These are phyloP conservation scores for Mimumesa dahlbomi DNA, from an alignment of 2,888 invertebrate species.

Conservation along the genomic window DNA sequence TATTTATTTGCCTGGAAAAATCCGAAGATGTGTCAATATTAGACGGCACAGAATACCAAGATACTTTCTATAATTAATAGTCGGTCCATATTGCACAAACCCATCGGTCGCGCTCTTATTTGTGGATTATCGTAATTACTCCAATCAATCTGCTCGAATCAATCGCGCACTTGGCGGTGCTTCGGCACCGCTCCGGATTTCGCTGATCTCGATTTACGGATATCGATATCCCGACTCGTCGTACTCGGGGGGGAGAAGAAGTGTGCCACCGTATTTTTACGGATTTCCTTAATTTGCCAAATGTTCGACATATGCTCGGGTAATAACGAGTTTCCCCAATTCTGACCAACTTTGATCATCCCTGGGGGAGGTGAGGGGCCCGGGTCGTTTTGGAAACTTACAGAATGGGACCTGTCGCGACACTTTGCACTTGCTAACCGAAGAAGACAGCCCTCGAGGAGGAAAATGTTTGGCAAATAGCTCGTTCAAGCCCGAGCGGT, in stretches of 20 bases:
- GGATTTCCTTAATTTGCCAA: conserved; percentile 23
- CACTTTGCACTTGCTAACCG: conserved; percentile 53
- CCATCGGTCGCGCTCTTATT: conserved; percentile 1
- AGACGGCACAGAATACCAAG: too few relatives aligned
- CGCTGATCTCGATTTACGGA: conserved; percentile 37
- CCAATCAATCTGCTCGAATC: conserved; percentile 35
- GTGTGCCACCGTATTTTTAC: conserved; percentile 9
- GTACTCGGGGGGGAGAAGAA: conserved; percentile 44
- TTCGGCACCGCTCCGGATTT: not conserved
- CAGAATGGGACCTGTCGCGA: conserved; percentile 37
- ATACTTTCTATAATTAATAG: too few relatives aligned
- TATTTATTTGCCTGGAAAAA: not conserved
- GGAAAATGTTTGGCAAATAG: conserved; percentile 75
- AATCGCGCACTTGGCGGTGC: not conserved
- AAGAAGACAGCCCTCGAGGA: conserved; percentile 54
- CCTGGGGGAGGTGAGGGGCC: not conserved
- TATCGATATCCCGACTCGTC: conserved; percentile 36
- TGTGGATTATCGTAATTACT: conserved; percentile 21
- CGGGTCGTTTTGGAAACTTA: not conserved
- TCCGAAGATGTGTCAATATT: not conserved
- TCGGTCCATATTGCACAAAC: too few relatives aligned
- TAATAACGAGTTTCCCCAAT: conserved; percentile 44
- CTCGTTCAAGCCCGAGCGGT: conserved; percentile 63
- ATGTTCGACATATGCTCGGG: conserved; percentile 55
- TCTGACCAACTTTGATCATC: not conserved